Percentiles rank a stretch among this genome's conserved stretches.
Evolutionary conservation across 2,888 invertebrate genomes (phyloP).

Genomic region (Galerucella pusilla): DNA sequence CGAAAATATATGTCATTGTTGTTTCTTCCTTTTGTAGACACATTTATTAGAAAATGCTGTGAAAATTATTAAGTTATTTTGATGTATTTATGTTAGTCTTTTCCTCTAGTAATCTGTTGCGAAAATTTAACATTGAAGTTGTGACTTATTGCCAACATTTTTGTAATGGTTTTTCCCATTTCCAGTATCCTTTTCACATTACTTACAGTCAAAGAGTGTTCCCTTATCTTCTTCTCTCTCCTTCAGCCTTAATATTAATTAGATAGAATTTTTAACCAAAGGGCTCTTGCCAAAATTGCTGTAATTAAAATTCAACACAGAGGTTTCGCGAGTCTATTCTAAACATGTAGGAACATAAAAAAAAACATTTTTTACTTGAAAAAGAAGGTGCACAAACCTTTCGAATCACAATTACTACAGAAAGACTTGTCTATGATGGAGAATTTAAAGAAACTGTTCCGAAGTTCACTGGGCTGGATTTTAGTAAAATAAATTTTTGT

Average conservation of each 20-base stretch:
- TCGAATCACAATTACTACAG: too few species aligned
- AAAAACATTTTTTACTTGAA: too few species aligned
- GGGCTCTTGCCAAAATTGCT: slow-evolving; percentile 21
- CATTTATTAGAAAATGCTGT: slow-evolving; percentile 3
- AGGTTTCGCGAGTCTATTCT: slow-evolving; percentile 23
- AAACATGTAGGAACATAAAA: slow-evolving; percentile 14
- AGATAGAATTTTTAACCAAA: slow-evolving; percentile 24
- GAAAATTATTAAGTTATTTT: slow-evolving; percentile 1
- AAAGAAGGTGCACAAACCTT: too few species aligned
- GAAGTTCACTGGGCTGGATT: too few species aligned
- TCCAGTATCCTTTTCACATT: slow-evolving; percentile 24
- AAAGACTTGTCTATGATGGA: too few species aligned
- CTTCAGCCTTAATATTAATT: slow-evolving; percentile 21
- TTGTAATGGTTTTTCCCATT: slow-evolving; percentile 10
- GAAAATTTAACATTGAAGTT: background rate
- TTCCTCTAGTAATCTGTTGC: slow-evolving; percentile 1
- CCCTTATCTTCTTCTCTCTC: background rate
- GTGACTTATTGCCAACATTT: background rate
- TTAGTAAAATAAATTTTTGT: too few species aligned
- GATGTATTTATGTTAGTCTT: background rate
- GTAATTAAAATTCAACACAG: slow-evolving; percentile 28
- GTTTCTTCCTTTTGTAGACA: background rate
- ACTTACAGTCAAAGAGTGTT: background rate
- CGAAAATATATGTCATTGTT: slow-evolving; percentile 2
- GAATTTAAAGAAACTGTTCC: too few species aligned